These are phyloP conservation scores for Brienomyrus longianalis DNA, from an alignment of 2,113 vertebrate genomes.

Conservation along the genomic window DNA sequence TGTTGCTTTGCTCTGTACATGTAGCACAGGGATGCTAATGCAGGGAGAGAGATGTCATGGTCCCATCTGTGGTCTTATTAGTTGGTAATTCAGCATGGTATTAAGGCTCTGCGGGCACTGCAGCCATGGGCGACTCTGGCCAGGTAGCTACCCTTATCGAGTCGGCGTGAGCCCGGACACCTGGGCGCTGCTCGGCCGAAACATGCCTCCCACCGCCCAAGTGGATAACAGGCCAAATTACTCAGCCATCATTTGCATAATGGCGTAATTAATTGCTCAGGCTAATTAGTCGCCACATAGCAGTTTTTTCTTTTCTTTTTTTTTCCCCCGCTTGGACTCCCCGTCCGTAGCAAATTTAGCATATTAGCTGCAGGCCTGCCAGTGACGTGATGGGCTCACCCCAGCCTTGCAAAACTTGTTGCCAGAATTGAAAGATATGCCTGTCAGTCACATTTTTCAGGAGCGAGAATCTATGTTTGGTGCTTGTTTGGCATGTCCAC, in stretches of 20 bases:
- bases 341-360: not conserved
- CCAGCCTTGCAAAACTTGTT: conserved; percentile 62
- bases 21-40: not conserved
- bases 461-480: conserved; percentile 31
- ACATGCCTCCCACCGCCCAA: conserved; percentile 79
- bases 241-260: conserved; percentile 96
- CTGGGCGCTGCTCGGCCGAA: conserved; percentile 40
- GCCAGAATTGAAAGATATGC: conserved; percentile 48
- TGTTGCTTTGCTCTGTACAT: not conserved
- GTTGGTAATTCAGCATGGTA: conserved; percentile 11
- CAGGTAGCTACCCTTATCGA: conserved; percentile 61
- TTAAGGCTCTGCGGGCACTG: not conserved
- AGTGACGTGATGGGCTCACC: conserved; percentile 59
- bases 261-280: conserved; percentile 95
- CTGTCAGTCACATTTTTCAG: conserved; percentile 45
- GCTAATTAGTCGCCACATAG: conserved; percentile 94
- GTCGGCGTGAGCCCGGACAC: conserved; percentile 57
- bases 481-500: not conserved
- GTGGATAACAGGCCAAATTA: conserved; percentile 79
- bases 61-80: conserved; percentile 14
- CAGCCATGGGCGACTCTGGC: conserved; percentile 44
- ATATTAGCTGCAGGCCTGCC: conserved; percentile 38
- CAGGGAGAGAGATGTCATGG: not conserved
- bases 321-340: not conserved
- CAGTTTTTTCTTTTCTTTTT: conserved; percentile 39